Percentiles rank a stretch among this genome's conserved stretches.
phyloP scores from a whole-genome alignment of 1,140 invertebrate genomes.

The Arctopsyche grandis region DNA sequence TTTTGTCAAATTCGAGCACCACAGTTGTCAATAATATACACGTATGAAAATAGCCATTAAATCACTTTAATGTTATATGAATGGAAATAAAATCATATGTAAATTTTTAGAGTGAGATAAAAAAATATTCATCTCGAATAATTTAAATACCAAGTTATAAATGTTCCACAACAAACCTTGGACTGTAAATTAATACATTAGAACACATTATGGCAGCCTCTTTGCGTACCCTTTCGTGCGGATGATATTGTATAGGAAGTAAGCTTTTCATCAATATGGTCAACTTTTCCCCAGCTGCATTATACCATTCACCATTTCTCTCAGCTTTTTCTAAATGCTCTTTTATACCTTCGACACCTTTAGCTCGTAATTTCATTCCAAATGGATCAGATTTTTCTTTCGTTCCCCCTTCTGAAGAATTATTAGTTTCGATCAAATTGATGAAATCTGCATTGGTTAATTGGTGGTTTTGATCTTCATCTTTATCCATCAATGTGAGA shows the following conservation, averaged over 20 bases:
- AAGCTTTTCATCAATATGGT: constrained; percentile 64
- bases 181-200: constrained; percentile 67
- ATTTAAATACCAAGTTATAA: no score
- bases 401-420: constrained; percentile 45
- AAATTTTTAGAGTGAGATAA: no score
- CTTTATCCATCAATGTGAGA: constrained; percentile 64
- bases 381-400: constrained; percentile 50
- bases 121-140: no score
- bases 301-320: constrained; percentile 68
- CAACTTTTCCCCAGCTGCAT: constrained; percentile 68
- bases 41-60: no score
- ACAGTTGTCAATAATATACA: no score
- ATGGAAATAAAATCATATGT: not conserved
- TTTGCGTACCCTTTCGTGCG: constrained; percentile 67
- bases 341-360: constrained; percentile 56
- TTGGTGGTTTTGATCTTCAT: constrained; percentile 36
- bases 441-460: constrained; percentile 47
- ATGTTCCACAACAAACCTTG: constrained; percentile 62
- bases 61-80: no score
- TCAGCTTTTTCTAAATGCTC: constrained; percentile 61
- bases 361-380: constrained; percentile 50
- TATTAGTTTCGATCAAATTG: constrained; percentile 50
- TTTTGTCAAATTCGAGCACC: constrained; percentile 10
- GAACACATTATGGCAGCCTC: constrained; percentile 66
- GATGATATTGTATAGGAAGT: constrained; percentile 64